Base-by-base conservation (phyloP, 64 coral and sea anemone species). In the Actinia tenebrosa region DNA sequence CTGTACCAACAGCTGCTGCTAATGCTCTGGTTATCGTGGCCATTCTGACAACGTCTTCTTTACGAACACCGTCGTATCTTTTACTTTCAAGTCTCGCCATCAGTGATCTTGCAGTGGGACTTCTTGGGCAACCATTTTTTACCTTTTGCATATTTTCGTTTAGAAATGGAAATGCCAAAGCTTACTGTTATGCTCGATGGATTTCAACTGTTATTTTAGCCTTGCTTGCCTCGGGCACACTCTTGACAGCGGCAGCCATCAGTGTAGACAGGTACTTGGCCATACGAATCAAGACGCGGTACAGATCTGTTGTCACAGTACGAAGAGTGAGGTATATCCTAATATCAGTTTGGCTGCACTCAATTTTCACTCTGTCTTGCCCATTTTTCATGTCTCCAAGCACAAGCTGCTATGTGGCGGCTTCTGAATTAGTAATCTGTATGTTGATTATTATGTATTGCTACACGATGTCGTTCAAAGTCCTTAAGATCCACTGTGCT, bases 41-140 rank as follows among this genome's bases (percentile, higher is more conserved):
- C n/a, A 85, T 85, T 64, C 50, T 60, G 15, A 58, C 83, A 7
- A 85, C 83, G 83, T 54, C 83, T 60, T 42, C 27, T 27, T 45
- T 85, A 54, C 83, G 37, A 64, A 85, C 83, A 64, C 83, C 83
- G 13, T 85, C 83, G 53, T 85, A 30, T 85, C 27, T 60, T 64
- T 85, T 85, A 64, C 55, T 85, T 2, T 14, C 83, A 85, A 85
- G 60, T 54, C 83, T 85, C 54, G 83, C 83, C 37, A 17, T 85
- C 27, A 60, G 42, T 45, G 83, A 85, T 54, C 60, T 58, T 64
- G 44, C 53, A 16, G 83, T 85, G 1, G 83, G 83, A 60, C 18
- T 85, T 19, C 1, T 62, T 25, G 83, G 44, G 4, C 83, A 85
- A 18, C 83, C 83, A 11, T 0, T 44, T 16, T 54, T 58, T 22